Base-by-base conservation (phyloP, 2,888 invertebrate genomes). In the Pristionchus maxplancki region DNA sequence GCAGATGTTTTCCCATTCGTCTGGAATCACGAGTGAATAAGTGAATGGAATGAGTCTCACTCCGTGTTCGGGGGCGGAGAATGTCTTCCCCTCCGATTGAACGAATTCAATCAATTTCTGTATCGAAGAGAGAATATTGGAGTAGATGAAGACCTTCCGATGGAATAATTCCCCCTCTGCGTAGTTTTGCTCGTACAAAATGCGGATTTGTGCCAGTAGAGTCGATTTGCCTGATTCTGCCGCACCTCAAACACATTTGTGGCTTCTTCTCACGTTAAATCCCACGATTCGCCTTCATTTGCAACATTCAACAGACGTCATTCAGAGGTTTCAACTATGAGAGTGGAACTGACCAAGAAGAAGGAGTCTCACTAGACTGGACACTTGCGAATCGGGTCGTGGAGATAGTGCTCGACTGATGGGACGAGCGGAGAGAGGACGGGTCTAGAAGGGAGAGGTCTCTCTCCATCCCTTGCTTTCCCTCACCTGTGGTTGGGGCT, bases 201-300 rank as follows among this genome's bases (percentile, higher is more conserved):
- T 87, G 58, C 92, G 90, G 37, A 93, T 92, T 90, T 93, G 93
- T 83, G 91, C 90, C 15, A 92, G 89, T 13, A 93, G 88, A 15
- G 93, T 93, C 71, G 93, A 92, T 89, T 93, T 93, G 15, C 93
- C 93, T n/a, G 92, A 92, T 89, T 93, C 93, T 20, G 91, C 90
- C 4, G 93, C 90, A 28, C 93, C 93, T 92, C 81, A 81, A 81
- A 15, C 11, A 53, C 37, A 50, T 6, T 50, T 50, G 2, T 24
- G 37, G 24, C 24, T 50, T 40, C n/a, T 50, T 24, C 9, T 37
- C 31, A 34, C 17, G 13, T 31, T 24, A 50, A 40, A 28, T 78
- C 78, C 44, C 78, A 44, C 78, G 64, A n/a, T 24, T 40, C 44
- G 20, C 44, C n/a, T 24, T 40, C 3, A 44, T 40, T n/a, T 34